These are phyloP conservation scores for Sander lucioperca DNA, from an alignment of 2,113 vertebrate genomes.

Conservation along the genomic window DNA sequence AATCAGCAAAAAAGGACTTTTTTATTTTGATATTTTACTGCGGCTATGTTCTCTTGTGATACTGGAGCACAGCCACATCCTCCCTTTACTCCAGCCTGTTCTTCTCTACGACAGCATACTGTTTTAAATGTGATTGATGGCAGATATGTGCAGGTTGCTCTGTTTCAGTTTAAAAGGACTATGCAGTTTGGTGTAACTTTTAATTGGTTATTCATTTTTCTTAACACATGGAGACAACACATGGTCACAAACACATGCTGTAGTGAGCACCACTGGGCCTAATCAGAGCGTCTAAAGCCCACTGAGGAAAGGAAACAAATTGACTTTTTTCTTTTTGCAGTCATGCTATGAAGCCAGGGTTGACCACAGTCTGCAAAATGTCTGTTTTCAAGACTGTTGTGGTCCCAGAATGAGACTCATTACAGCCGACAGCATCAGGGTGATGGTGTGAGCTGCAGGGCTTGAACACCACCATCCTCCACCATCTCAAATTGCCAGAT, in stretches of 20 bases:
- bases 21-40: background rate
- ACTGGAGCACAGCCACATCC: background rate
- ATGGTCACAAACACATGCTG: background rate
- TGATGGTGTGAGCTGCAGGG: conserved; percentile 30
- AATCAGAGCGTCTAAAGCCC: conserved; percentile 23
- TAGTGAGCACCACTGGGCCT: background rate
- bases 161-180: background rate
- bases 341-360: background rate
- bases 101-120: background rate
- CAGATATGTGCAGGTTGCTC: background rate
- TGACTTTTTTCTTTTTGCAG: conserved; percentile 24
- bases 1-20: background rate
- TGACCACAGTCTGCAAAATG: conserved; percentile 24
- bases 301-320: conserved; percentile 20
- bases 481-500: conserved; percentile 17
- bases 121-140: background rate
- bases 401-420: conserved; percentile 58
- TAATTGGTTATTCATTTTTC: conserved; percentile 15
- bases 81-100: background rate
- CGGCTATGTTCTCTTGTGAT: background rate
- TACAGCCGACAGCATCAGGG: conserved; percentile 41
- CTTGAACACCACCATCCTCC: conserved; percentile 12
- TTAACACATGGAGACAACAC: conserved; percentile 2
- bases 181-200: conserved; percentile 14
- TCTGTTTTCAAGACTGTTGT: conserved; percentile 30